Percentiles rank a stretch among this genome's conserved stretches.
Conservation (phyloP, 2,113 vertebrate species). For the Toxostoma redivivum region DNA sequence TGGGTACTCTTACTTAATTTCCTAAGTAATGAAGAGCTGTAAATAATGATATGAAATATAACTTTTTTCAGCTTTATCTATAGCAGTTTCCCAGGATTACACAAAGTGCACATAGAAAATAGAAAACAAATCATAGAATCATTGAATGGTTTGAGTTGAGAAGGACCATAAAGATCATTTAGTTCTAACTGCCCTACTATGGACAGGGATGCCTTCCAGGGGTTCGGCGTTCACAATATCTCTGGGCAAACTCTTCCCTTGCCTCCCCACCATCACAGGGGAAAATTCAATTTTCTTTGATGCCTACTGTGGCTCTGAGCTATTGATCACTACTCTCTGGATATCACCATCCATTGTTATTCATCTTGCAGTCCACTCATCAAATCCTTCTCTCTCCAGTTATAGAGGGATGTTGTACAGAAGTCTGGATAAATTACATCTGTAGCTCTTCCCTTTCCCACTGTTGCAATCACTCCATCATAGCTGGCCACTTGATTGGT, state of each 20-base stretch:
- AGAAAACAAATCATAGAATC: background rate
- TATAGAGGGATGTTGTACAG: background rate
- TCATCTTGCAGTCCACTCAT: background rate
- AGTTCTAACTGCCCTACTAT: rapidly evolving
- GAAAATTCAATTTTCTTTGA: background rate
- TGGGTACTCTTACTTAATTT: background rate
- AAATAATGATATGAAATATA: background rate
- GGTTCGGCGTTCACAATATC: no score
- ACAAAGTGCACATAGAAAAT: background rate
- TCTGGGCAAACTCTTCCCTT: background rate
- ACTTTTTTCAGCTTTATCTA: background rate
- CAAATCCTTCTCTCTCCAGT: background rate
- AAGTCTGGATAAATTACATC: background rate
- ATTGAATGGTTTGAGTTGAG: background rate
- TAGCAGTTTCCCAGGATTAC: background rate
- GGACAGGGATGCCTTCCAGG: background rate
- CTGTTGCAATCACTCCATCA: background rate
- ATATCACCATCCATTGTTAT: background rate
- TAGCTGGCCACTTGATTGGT: background rate
- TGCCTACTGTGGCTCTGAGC: background rate
- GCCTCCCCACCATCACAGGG: background rate
- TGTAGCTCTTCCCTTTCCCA: background rate
- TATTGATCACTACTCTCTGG: background rate
- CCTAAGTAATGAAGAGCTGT: background rate
- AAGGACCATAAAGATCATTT: background rate